Evolutionary conservation across 2,888 invertebrate species (phyloP), one percentile per base, ranked within the genome.

Genomic region (Mayetiola destructor): DNA sequence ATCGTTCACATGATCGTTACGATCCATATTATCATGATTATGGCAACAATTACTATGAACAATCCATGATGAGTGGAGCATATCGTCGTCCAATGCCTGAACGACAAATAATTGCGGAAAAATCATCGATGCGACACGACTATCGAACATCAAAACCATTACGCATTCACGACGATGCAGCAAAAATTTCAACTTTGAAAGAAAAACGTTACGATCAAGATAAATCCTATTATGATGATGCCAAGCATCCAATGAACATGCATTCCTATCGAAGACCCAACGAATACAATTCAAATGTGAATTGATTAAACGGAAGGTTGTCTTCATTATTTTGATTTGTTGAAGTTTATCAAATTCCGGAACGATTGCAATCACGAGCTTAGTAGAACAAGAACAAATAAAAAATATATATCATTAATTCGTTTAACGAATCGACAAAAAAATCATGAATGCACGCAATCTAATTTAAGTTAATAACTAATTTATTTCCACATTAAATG

Each of bases 1-100:
- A 78, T 63, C 70, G 78, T 62, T 75, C 76, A 10, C 76, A 76
- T 58, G 64, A 67, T 57, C 61, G 64, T 29, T 69, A 73, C 59
- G 64, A 64, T 55, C 57, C 61, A 21, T 55, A 55, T n/a, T 55
- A 55, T 36, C 18, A 14, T 20, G 30, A 30, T 16, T 52, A 29
- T 29, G 9, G n/a, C 12, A 30, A 42, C n/a, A n/a, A n/a, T n/a
- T n/a, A n/a, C 23, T 42, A 42, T 42, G 42, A 42, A 42, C 14
- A 14, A 3, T 14, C 10, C 23, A 8, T 23, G 42, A 8, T 21
- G 16, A 42, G 21, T 2, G n/a, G 5, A 8, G 21, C 42, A 12
- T 42, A 42, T 10, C 42, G 23, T 14, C 42, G 42, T 8, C 42
- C 42, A 5, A 37, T 37, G 14, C n/a, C 37, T 4, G 37, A 37